Evolutionary conservation across 1,140 invertebrate genomes (phyloP).

Genomic region (Diachasma alloeum): DNA sequence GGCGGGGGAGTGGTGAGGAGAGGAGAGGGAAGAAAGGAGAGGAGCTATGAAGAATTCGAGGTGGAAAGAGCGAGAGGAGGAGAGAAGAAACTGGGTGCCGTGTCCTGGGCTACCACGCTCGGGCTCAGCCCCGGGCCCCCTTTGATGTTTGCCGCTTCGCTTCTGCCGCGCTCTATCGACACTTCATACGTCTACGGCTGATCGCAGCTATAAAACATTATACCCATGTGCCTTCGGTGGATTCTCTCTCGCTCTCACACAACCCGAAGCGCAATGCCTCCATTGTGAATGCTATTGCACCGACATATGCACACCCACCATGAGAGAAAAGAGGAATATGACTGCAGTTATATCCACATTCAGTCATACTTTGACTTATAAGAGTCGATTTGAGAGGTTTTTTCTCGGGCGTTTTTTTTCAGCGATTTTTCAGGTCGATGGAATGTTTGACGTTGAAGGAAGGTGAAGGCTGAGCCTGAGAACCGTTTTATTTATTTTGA

Average conservation of each 20-base stretch:
- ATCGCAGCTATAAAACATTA: slow-evolving; percentile 65
- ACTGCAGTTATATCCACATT: not conserved
- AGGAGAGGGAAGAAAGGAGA: no score
- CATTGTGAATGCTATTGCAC: slow-evolving; percentile 29
- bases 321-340: not conserved
- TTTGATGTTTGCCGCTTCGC: slow-evolving; percentile 65
- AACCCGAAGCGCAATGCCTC: slow-evolving; percentile 6
- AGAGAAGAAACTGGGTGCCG: slow-evolving; percentile 34
- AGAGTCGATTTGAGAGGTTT: not conserved
- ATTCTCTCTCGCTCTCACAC: slow-evolving; percentile 32
- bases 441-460: not conserved
- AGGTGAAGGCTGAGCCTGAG: not conserved
- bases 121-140: slow-evolving; percentile 43
- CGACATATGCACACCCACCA: slow-evolving; percentile 40
- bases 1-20: no score
- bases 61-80: slow-evolving; percentile 27
- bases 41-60: slow-evolving; percentile 19
- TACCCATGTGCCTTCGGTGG: slow-evolving; percentile 39
- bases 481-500: not conserved
- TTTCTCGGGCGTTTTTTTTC: not conserved
- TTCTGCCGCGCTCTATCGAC: slow-evolving; percentile 66
- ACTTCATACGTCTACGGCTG: slow-evolving; percentile 66
- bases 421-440: not conserved
- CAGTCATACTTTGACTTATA: not conserved
- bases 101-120: slow-evolving; percentile 53